Base-by-base conservation (phyloP, 1,140 invertebrate species). In the Dryas iulia region DNA sequence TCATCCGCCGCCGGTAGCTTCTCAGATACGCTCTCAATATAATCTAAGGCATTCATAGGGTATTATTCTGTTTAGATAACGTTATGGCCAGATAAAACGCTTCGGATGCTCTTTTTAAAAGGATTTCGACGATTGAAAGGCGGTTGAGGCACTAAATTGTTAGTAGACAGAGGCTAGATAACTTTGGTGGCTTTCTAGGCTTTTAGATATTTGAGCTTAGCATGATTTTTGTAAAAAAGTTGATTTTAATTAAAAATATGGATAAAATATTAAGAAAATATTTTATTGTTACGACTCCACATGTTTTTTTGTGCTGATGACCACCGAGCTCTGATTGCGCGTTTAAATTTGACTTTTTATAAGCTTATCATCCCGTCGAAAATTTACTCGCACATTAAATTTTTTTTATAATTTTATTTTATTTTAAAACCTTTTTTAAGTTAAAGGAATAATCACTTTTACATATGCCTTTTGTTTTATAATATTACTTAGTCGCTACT, bases 261-360 rank as follows among this genome's bases (percentile, higher is more conserved):
- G 8, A 10, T 10, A 18, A 21, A 47, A 39, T 47, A 3, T 11
- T 10, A 10, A 47, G 8, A 47, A 47, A 14, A 47, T 0, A 21
- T 11, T 47, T 47, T 21, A 47, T 21, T 47, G 6, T 47, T 1
- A 21, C 57, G 57, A 59, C 39, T 62, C 60, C 25, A 53, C n/a
- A 30, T 35, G 28, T 53, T 39, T 53, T 12, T 31, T 3, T 35
- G 47, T 62, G 24, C 60, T 53, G 23, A 62, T 47, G 60, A 63
- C 59, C 60, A 63, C 59, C 54, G 31, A 30, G 54, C 21, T 24
- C 18, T 28, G 23, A 60, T 47, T 10, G 47, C 24, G 47, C 78
- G 81, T 82, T 86, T 89, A 85, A 89, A 85, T 83, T 81, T 75
- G 73, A 79, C 77, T 81, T 81, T 86, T 89, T 89, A 89, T 87